A percentile compares a stretch with the other conserved stretches of the same genome.
Evolutionary conservation across 2,113 vertebrate genomes (phyloP).

Genomic region (Garra rufa): DNA sequence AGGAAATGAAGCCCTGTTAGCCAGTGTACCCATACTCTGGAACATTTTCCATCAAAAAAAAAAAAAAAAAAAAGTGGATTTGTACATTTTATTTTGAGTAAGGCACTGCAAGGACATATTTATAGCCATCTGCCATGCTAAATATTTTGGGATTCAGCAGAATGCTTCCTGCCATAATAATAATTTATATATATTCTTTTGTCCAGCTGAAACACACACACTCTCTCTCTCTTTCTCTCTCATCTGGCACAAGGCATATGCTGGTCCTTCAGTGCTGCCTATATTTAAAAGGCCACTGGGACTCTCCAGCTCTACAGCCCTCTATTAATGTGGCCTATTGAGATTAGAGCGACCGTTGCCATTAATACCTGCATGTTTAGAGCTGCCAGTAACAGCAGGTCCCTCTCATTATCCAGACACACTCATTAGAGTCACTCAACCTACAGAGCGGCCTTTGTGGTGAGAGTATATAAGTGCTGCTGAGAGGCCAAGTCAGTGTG

Average conservation of each 20-base stretch:
- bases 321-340: slow-evolving; percentile 48
- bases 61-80: background rate
- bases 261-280: slow-evolving; percentile 43
- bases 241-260: slow-evolving; percentile 49
- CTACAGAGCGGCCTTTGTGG: slow-evolving; percentile 54
- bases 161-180: background rate
- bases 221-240: background rate
- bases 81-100: background rate
- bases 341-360: slow-evolving; percentile 50
- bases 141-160: background rate
- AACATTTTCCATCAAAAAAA: background rate
- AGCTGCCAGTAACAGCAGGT: slow-evolving; percentile 51
- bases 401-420: slow-evolving; percentile 52
- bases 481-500: slow-evolving; percentile 48
- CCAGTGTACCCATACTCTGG: background rate
- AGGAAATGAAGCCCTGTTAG: background rate
- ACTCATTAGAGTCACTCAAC: slow-evolving; percentile 41
- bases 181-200: slow-evolving; percentile 31
- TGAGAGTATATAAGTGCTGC: slow-evolving; percentile 30
- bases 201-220: slow-evolving; percentile 34
- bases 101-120: background rate
- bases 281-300: slow-evolving; percentile 49
- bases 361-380: slow-evolving; percentile 53
- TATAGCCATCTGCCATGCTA: slow-evolving; percentile 9
- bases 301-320: slow-evolving; percentile 25